Evolutionary conservation across 2,888 invertebrate species (phyloP), one percentile per base, ranked within the genome.

Genomic region (Pocota personata): DNA sequence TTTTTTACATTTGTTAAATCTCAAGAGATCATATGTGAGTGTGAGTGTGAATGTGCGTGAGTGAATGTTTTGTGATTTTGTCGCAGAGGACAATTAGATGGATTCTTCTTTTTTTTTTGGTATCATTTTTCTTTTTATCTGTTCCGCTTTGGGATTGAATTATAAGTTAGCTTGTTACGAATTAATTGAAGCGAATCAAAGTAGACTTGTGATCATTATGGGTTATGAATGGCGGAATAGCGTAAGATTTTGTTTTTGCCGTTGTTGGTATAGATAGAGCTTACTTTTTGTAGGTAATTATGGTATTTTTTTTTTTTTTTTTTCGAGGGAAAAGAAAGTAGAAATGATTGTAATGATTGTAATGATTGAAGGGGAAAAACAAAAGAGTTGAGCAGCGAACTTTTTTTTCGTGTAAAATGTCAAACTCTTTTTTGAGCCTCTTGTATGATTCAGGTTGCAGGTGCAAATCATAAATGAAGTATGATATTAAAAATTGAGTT

Each of bases 101-200:
- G 64, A 64, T 55, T 72, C 43, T 66, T 37, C 37, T 46, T 32
- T 58, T 21, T 3, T 6, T 40, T 3, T 12, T 50, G 19, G 16
- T 37, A 46, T 40, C 1, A 12, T 67, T 40, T 43, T 7, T 40
- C 62, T 43, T 43, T 77, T 62, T 14, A 30, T 40, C 52, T 62
- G 73, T 75, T 79, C 64, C 69, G 79, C 84, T 75, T 79, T 35
- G 43, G 19, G 80, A 80, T 84, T 64, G 64, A 84, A 80, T 84
- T 84, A 69, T 71, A 75, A 80, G 69, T 62, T 60, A 82, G 76
- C 80, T 86, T 80, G 71, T 86, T 86, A 82, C 52, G 58, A 86
- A 76, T 57, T 86, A 86, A 86, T 86, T 86, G 84, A 86, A 80
- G 82, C 76, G 71, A 48, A 71, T 57, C 66, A 50, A 72, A 86